These are phyloP conservation scores for Nautilus pompilius DNA, from an alignment of 1,140 invertebrate species.

Conservation along the genomic window DNA sequence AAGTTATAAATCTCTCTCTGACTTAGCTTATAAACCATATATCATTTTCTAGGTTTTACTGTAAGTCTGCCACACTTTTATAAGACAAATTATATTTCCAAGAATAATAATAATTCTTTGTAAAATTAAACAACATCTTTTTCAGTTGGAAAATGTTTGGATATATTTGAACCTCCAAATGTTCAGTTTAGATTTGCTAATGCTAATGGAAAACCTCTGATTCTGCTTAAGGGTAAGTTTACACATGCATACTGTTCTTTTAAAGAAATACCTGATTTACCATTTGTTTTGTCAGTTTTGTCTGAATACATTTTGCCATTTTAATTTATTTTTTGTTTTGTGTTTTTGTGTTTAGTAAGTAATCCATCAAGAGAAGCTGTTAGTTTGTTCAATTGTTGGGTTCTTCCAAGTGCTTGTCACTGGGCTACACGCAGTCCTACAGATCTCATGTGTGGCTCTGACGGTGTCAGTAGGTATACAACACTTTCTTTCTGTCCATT, in stretches of 20 bases:
- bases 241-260: not conserved
- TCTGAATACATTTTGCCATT: not conserved
- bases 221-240: slow-evolving; percentile 2
- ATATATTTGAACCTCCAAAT: not conserved
- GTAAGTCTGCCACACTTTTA: too few species aligned
- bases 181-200: not conserved
- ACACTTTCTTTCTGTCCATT: too few species aligned
- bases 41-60: too few species aligned
- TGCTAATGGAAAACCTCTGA: not conserved
- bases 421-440: slow-evolving; percentile 4
- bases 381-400: slow-evolving; percentile 4
- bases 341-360: not conserved
- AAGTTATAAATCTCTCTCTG: too few species aligned
- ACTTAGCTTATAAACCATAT: too few species aligned
- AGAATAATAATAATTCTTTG: too few species aligned
- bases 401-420: slow-evolving; percentile 5
- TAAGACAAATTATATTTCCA: too few species aligned
- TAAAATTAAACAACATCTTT: not conserved
- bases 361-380: not conserved
- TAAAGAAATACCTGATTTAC: not conserved
- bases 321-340: not conserved
- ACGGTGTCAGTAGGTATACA: too few species aligned
- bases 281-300: not conserved
- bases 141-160: not conserved
- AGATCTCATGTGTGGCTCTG: not conserved